A percentile compares a stretch with the other conserved stretches of the same genome.
Evolutionary conservation across 2,888 invertebrate genomes (phyloP).

Genomic region (Rutpela maculata): DNA sequence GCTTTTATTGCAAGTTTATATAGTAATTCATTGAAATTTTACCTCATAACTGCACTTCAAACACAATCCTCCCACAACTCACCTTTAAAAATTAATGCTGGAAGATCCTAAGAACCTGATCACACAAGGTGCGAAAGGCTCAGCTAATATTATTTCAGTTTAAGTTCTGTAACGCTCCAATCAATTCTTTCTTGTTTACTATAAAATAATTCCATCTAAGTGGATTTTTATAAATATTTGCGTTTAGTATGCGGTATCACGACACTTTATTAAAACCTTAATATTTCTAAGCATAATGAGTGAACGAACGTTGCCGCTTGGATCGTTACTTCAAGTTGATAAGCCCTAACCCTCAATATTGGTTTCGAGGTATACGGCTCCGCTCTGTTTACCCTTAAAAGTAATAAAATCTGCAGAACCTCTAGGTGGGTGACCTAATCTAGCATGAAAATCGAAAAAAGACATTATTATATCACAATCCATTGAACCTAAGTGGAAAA

Average conservation of each 20-base stretch:
- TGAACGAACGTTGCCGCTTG: conserved; percentile 4
- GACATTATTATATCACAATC: conserved; percentile 37
- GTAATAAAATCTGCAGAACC: conserved; percentile 35
- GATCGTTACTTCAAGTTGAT: conserved; percentile 37
- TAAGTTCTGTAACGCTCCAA: background rate
- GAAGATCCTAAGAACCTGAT: background rate
- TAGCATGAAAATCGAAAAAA: conserved; percentile 39
- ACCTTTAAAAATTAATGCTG: background rate
- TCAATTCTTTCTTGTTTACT: background rate
- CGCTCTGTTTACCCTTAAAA: conserved; percentile 40
- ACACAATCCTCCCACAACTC: background rate
- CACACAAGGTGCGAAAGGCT: background rate
- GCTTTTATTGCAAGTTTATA: too few relatives aligned
- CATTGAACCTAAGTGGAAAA: conserved; percentile 39
- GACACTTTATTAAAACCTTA: conserved; percentile 25
- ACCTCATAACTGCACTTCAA: too few relatives aligned
- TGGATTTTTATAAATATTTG: conserved; percentile 29
- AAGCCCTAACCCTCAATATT: conserved; percentile 36
- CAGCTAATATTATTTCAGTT: background rate
- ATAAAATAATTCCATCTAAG: background rate
- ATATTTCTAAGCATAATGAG: conserved; percentile 27
- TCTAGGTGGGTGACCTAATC: conserved; percentile 35
- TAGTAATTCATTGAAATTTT: too few relatives aligned
- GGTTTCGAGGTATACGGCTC: conserved; percentile 28
- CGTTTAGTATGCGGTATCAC: conserved; percentile 33